Percentiles rank a stretch among this genome's conserved stretches.
These are phyloP conservation scores for Scolopax rusticola DNA, from an alignment of 2,797 vertebrate genomes.

Conservation along the genomic window DNA sequence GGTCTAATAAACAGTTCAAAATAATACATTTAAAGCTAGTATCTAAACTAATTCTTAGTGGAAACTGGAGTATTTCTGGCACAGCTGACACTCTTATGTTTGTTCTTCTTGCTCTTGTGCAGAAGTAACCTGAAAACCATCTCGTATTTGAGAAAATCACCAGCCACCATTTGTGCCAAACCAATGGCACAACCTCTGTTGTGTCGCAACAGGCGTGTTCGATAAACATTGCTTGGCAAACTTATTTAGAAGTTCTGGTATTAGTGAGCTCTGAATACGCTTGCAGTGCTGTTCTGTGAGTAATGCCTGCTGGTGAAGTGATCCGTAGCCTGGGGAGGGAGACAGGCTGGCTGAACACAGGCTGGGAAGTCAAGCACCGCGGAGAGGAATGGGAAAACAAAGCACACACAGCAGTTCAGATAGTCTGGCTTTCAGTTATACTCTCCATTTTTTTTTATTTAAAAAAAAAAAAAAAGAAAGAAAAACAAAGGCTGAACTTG, in stretches of 20 bases:
- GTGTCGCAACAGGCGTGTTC: not conserved
- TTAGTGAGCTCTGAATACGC: not conserved
- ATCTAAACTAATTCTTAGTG: not conserved
- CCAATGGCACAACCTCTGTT: rapidly evolving
- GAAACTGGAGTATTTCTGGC: not conserved
- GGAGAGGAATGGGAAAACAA: not conserved
- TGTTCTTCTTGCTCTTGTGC: not conserved
- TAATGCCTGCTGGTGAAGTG: not conserved
- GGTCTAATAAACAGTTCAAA: not conserved
- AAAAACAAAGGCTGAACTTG: not conserved
- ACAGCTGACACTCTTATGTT: not conserved
- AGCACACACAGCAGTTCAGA: not conserved
- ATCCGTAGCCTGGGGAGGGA: not conserved
- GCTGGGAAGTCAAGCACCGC: not conserved
- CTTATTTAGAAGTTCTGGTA: not conserved
- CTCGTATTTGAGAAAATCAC: not conserved
- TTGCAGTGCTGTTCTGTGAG: not conserved
- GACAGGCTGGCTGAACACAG: not conserved
- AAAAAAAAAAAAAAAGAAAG: not conserved
- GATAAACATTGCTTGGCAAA: not conserved
- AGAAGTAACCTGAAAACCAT: not conserved
- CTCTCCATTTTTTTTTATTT: not conserved
- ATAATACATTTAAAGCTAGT: not conserved
- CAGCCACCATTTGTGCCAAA: not conserved
- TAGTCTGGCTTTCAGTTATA: not conserved